Percentiles rank a stretch among this genome's conserved stretches.
Conservation (phyloP, 1,140 invertebrate genomes). For the Metopolophium dirhodum region DNA sequence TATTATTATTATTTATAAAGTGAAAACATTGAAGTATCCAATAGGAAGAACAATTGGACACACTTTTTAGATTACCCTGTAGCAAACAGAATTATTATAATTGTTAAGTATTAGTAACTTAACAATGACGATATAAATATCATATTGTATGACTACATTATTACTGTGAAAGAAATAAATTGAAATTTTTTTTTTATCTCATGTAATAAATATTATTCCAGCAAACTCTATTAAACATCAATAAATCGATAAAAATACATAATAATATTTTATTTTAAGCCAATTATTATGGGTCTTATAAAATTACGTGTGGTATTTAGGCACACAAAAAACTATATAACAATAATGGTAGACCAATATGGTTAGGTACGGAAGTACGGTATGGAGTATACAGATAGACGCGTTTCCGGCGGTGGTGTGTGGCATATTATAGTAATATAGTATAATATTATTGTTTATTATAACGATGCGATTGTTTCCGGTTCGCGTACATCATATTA, state of each 20-base stretch:
- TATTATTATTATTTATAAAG: not conserved
- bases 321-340: not conserved
- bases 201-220: not conserved
- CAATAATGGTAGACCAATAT: not conserved
- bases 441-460: not conserved
- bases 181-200: not conserved
- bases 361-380: not conserved
- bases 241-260: constrained; percentile 25
- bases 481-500: not conserved
- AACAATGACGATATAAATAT: not conserved
- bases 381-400: not conserved
- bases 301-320: not conserved
- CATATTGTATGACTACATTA: not conserved
- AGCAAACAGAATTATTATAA: constrained; percentile 12
- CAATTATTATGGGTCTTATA: not conserved
- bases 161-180: not conserved
- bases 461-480: constrained; percentile 34
- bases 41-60: not conserved
- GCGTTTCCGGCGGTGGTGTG: not conserved
- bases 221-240: not conserved
- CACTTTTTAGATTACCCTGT: constrained; percentile 28
- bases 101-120: not conserved
- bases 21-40: not conserved
- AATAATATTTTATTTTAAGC: not conserved
- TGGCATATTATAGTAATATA: not conserved